A percentile compares a stretch with the other conserved stretches of the same genome.
These are phyloP conservation scores for Galleria mellonella DNA, from an alignment of 1,140 invertebrate genomes.

Conservation along the genomic window DNA sequence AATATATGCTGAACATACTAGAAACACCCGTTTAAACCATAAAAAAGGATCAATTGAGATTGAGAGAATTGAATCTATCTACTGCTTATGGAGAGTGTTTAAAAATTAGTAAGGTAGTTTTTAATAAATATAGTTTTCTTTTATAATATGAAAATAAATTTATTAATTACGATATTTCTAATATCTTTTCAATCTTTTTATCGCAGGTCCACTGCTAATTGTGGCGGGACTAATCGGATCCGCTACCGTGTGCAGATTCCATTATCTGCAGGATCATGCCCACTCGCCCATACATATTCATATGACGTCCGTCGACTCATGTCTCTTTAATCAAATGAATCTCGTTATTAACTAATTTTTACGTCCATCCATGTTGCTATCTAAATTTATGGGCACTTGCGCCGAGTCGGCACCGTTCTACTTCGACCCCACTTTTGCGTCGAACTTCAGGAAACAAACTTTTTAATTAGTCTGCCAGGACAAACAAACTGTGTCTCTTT, in stretches of 20 bases:
- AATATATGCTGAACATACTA: too few species aligned
- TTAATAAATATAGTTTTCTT: too few species aligned
- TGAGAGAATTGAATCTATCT: too few species aligned
- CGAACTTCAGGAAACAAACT: slow-evolving; percentile 61
- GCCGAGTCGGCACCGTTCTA: slow-evolving; percentile 44
- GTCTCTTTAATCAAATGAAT: slow-evolving; percentile 27
- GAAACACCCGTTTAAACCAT: too few species aligned
- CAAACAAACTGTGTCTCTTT: slow-evolving; percentile 64
- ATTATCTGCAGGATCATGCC: slow-evolving; percentile 61
- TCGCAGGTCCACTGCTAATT: slow-evolving; percentile 39
- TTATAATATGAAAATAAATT: neutral
- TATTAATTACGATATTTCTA: neutral
- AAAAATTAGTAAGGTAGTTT: too few species aligned
- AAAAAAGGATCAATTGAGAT: too few species aligned
- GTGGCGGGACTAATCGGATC: slow-evolving; percentile 54
- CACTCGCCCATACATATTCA: slow-evolving; percentile 60
- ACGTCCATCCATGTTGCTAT: neutral
- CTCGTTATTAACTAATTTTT: slow-evolving; percentile 23
- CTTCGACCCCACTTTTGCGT: slow-evolving; percentile 46
- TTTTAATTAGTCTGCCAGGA: slow-evolving; percentile 71
- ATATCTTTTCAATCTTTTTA: slow-evolving; percentile 16
- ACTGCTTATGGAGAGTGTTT: too few species aligned
- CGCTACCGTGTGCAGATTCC: slow-evolving; percentile 61
- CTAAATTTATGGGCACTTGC: slow-evolving; percentile 40
- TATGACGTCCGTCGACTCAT: slow-evolving; percentile 35